Percentiles rank a stretch among this genome's conserved stretches.
These are phyloP conservation scores for Sinodicranocentrus sp. DNA, from an alignment of 2,888 invertebrate species.

Conservation along the genomic window DNA sequence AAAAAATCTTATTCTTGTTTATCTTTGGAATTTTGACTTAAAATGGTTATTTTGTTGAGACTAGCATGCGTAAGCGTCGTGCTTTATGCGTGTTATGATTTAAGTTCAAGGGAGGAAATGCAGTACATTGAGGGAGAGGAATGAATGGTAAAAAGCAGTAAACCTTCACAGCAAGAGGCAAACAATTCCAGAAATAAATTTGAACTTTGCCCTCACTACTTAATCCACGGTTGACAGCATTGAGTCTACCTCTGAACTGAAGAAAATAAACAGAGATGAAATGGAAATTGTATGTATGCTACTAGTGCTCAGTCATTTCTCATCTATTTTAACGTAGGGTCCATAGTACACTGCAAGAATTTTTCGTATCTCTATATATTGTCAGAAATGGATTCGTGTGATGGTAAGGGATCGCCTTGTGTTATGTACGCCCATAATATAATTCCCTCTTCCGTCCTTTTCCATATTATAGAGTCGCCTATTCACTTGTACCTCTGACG, in stretches of 20 bases:
- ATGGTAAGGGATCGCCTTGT: too few relatives aligned
- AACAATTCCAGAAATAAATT: neutral
- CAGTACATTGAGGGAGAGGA: slow-evolving; percentile 13
- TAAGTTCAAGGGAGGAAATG: slow-evolving; percentile 53
- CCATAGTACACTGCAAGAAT: too few relatives aligned
- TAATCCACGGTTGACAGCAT: slow-evolving; percentile 25
- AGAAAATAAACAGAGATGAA: neutral
- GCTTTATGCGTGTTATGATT: slow-evolving; percentile 32
- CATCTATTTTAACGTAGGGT: too few relatives aligned
- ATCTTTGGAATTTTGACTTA: slow-evolving; percentile 14
- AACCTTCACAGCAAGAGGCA: too few relatives aligned
- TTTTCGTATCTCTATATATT: too few relatives aligned
- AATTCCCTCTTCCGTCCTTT: too few relatives aligned
- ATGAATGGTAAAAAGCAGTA: neutral
- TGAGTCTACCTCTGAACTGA: neutral
- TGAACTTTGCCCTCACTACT: slow-evolving; percentile 54
- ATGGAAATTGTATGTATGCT: too few relatives aligned
- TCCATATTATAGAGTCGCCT: too few relatives aligned
- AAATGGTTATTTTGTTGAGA: slow-evolving; percentile 27
- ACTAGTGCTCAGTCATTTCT: too few relatives aligned
- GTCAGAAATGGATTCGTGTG: too few relatives aligned
- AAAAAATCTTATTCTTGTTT: neutral
- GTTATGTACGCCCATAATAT: too few relatives aligned
- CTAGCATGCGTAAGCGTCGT: slow-evolving; percentile 50
- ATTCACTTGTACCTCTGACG: too few relatives aligned